phyloP scores from a whole-genome alignment of 2,797 vertebrate genomes.

The Diplodus puntazzo region DNA sequence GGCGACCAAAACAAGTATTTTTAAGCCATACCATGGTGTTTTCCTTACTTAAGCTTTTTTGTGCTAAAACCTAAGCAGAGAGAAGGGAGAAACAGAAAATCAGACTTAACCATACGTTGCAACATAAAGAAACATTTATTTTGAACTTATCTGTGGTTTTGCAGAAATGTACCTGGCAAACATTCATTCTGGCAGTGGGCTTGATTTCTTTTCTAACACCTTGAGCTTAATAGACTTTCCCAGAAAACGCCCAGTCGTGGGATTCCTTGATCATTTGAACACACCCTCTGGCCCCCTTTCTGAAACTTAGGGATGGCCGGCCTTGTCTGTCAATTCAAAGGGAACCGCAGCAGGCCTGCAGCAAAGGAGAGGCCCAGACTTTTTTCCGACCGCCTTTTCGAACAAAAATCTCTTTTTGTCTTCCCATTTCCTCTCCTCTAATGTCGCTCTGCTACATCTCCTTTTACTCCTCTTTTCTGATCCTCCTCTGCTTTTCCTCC shows the following conservation, averaged over 20 bases:
- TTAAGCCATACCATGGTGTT: too few relatives aligned
- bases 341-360: conserved; percentile 27
- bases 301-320: conserved; percentile 22
- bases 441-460: conserved; percentile 33
- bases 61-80: too few relatives aligned
- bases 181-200: too few relatives aligned
- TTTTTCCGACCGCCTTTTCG: conserved; percentile 6
- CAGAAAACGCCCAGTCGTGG: conserved; percentile 18
- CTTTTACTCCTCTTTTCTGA: conserved; percentile 32
- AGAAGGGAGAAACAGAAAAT: too few relatives aligned
- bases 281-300: background rate
- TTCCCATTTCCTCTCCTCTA: conserved; percentile 26
- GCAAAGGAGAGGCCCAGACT: conserved; percentile 14
- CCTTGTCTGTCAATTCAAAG: conserved; percentile 33
- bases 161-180: too few relatives aligned
- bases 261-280: conserved; percentile 37
- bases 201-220: background rate
- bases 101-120: too few relatives aligned
- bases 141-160: too few relatives aligned
- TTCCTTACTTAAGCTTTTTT: too few relatives aligned
- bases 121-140: too few relatives aligned
- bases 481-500: conserved; percentile 2
- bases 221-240: conserved; percentile 12
- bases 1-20: too few relatives aligned
- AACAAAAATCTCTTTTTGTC: conserved; percentile 6